These are phyloP conservation scores for Andrena minutula DNA, from an alignment of 2,888 invertebrate genomes.

Conservation along the genomic window DNA sequence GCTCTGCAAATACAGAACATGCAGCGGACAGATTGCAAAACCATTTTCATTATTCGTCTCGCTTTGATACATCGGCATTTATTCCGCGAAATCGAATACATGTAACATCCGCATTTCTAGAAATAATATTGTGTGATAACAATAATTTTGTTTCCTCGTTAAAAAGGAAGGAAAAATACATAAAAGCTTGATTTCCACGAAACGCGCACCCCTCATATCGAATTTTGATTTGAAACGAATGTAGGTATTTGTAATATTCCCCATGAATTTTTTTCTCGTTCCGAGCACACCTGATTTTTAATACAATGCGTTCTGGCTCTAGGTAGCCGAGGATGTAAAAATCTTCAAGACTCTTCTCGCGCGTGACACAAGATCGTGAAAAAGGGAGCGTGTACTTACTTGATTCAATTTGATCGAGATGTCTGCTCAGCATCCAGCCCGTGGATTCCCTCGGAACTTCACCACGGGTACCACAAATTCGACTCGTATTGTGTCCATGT, in stretches of 20 bases:
- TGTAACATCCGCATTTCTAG: slow-evolving; percentile 23
- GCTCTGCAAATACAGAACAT: slow-evolving; percentile 32
- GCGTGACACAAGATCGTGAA: not conserved
- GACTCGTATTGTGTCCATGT: not conserved
- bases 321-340: not conserved
- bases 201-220: not conserved
- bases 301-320: no score
- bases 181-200: not conserved
- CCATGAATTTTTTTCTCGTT: no score
- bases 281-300: no score
- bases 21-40: slow-evolving; percentile 14
- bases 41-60: slow-evolving; percentile 50
- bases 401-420: slow-evolving; percentile 17
- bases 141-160: not conserved
- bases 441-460: slow-evolving; percentile 26
- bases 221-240: slow-evolving; percentile 27
- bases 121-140: slow-evolving; percentile 51
- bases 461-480: not conserved
- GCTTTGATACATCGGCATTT: slow-evolving; percentile 36
- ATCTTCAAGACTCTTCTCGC: not conserved
- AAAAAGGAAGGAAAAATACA: not conserved
- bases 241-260: not conserved
- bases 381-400: slow-evolving; percentile 32
- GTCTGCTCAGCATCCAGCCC: not conserved
- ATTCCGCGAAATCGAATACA: slow-evolving; percentile 25